Evolutionary conservation across 2,888 invertebrate genomes (phyloP).

Genomic region (Bellardia pandia): DNA sequence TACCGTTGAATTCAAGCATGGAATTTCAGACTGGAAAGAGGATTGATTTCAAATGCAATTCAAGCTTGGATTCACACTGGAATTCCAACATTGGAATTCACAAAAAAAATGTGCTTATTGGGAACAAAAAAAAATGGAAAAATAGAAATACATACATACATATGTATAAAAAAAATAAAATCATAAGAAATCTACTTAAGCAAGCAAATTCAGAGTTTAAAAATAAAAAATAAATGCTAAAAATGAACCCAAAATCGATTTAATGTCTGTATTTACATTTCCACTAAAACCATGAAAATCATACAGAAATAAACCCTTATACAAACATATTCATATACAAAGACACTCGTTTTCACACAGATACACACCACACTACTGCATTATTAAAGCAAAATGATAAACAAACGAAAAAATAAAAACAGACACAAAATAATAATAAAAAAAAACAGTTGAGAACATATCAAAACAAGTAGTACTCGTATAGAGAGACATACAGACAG

Average conservation of each 20-base stretch:
- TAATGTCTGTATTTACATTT: slow-evolving; percentile 55
- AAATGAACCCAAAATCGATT: slow-evolving; percentile 36
- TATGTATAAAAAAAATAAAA: not conserved
- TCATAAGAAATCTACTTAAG: not conserved
- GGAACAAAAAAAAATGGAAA: slow-evolving; percentile 2
- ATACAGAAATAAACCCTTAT: slow-evolving; percentile 8
- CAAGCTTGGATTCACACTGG: too few relatives aligned
- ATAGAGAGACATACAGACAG: not conserved
- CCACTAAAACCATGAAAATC: slow-evolving; percentile 38
- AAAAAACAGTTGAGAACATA: slow-evolving; percentile 16
- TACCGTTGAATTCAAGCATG: too few relatives aligned
- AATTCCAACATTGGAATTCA: too few relatives aligned
- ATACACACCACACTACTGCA: not conserved
- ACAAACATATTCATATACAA: not conserved
- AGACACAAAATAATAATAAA: slow-evolving; percentile 2
- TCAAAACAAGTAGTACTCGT: not conserved
- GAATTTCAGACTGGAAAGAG: too few relatives aligned
- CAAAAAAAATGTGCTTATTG: too few relatives aligned
- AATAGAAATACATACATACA: not conserved
- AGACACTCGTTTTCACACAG: not conserved
- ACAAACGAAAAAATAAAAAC: slow-evolving; percentile 3
- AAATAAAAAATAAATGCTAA: slow-evolving; percentile 12
- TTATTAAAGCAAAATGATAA: not conserved
- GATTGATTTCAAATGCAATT: too few relatives aligned
- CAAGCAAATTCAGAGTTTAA: not conserved